phyloP scores from a whole-genome alignment of 1,140 invertebrate species.

The Nasonia giraulti region DNA sequence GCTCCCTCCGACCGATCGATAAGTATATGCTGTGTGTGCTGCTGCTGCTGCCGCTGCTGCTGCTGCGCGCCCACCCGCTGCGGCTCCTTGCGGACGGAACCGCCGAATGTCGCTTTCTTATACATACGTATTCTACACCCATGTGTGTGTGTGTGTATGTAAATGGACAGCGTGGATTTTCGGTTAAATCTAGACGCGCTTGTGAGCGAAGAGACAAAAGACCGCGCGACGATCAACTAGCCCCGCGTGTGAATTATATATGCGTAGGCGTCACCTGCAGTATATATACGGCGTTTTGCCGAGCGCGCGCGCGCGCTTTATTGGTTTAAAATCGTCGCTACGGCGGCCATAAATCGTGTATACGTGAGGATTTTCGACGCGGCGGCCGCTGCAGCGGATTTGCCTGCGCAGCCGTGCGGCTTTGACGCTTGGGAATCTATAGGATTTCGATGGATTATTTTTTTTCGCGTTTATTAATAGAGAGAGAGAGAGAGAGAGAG shows the following conservation, averaged over 20 bases:
- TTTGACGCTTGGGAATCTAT: not conserved
- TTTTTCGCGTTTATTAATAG: not conserved
- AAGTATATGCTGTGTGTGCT: constrained; percentile 47
- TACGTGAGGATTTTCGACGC: not conserved
- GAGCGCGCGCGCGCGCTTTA: no score
- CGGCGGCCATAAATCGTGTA: not conserved
- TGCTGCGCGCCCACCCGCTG: not conserved
- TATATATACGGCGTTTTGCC: no score
- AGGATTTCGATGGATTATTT: not conserved
- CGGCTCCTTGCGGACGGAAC: not conserved
- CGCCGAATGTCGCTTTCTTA: not conserved
- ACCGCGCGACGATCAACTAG: no score
- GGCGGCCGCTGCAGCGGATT: not conserved
- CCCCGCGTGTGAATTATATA: no score
- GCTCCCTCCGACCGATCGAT: constrained; percentile 35
- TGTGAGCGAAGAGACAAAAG: no score
- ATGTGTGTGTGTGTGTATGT: not conserved
- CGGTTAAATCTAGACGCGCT: no score
- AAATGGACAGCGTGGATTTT: no score
- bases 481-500: not conserved
- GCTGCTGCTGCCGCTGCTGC: constrained; percentile 14
- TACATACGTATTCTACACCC: not conserved
- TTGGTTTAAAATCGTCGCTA: no score
- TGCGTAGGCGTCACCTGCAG: no score
- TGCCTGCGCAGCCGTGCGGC: no score